phyloP scores from a whole-genome alignment of 2,113 vertebrate species.

The Petromus typicus region DNA sequence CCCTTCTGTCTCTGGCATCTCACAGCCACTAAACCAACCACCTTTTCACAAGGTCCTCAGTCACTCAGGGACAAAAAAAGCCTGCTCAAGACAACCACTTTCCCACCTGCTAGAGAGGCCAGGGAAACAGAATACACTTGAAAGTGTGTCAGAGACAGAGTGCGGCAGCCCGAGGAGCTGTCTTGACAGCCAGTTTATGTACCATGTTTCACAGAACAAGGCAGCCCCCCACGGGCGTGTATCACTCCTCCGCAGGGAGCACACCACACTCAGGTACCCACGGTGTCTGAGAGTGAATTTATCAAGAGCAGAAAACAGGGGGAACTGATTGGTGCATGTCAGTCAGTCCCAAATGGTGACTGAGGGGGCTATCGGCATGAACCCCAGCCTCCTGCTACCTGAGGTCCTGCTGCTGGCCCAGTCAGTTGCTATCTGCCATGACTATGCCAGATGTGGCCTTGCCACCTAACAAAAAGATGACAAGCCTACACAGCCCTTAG shows the following conservation, averaged over 20 bases:
- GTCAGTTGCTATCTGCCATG: not conserved
- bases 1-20: not conserved
- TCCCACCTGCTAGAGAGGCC: not conserved
- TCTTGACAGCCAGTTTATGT: not conserved
- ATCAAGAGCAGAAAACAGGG: constrained; percentile 46
- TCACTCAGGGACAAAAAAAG: not conserved
- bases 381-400: constrained; percentile 1
- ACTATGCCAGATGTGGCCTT: not conserved
- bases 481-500: not conserved
- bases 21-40: not conserved
- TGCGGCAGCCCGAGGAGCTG: not conserved
- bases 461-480: not conserved
- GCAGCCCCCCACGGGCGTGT: not conserved
- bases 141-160: not conserved
- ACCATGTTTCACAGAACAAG: not conserved
- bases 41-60: not conserved
- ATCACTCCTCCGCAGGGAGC: not conserved
- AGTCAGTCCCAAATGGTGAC: not conserved
- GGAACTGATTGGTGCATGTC: not conserved
- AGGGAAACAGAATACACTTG: not conserved
- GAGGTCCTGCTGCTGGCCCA: constrained; percentile 21
- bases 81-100: not conserved
- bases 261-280: not conserved
- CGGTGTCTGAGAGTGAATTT: constrained; percentile 40
- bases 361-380: not conserved